phyloP scores from a whole-genome alignment of 1,140 invertebrate genomes.

The Hylaeus anthracinus region DNA sequence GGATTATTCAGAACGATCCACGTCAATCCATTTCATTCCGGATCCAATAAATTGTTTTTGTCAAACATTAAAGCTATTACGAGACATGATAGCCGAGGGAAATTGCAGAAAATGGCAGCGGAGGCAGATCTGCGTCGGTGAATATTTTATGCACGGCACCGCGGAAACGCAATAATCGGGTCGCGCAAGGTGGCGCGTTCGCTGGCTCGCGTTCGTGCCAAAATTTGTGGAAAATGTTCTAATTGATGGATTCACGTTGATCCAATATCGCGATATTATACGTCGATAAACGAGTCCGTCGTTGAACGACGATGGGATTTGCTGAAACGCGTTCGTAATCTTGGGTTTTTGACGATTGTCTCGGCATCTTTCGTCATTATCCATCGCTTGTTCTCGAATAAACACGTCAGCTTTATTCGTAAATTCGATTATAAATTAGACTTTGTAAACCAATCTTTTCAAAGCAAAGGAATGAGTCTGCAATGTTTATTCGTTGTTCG shows the following conservation, averaged over 20 bases:
- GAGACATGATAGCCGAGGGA: not conserved
- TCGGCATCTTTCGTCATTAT: too few species aligned
- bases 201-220: too few species aligned
- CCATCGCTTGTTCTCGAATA: too few species aligned
- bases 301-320: not conserved
- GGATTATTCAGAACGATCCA: not conserved
- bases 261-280: conserved; percentile 13
- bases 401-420: too few species aligned
- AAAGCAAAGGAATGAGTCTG: too few species aligned
- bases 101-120: not conserved
- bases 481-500: too few species aligned
- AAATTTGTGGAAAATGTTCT: conserved; percentile 16
- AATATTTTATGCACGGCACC: not conserved
- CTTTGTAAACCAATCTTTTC: too few species aligned
- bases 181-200: not conserved
- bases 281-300: not conserved
- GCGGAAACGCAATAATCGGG: not conserved
- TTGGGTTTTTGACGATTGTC: not conserved
- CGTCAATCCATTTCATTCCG: not conserved
- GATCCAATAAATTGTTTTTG: conserved; percentile 6
- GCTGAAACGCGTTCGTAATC: not conserved
- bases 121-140: not conserved
- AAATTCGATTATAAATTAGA: too few species aligned
- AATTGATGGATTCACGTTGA: conserved; percentile 1
- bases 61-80: conserved; percentile 8